Evolutionary conservation across 2,113 vertebrate genomes (phyloP).

Genomic region (Ginglymostoma cirratum): DNA sequence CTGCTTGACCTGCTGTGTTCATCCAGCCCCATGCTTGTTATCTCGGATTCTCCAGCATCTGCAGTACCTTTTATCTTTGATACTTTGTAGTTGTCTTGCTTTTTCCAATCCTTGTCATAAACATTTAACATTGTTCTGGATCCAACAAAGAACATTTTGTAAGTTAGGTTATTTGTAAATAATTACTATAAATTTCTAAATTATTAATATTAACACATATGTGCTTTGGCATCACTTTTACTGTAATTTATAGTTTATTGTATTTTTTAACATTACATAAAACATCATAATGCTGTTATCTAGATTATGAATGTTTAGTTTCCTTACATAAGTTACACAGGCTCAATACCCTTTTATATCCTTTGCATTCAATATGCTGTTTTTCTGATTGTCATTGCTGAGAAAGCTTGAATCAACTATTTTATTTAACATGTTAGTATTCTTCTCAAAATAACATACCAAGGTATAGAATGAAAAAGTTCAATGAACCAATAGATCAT

Average conservation of each 20-base stretch:
- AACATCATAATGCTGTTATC: not conserved
- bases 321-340: not conserved
- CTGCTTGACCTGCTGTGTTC: too few relatives aligned
- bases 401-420: not conserved
- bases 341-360: not conserved
- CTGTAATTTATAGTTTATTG: not conserved
- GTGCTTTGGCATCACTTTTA: not conserved
- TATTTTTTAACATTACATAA: not conserved
- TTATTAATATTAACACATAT: not conserved
- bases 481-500: not conserved
- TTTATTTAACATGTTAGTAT: not conserved
- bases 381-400: not conserved
- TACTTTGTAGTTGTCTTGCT: not conserved
- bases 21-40: too few relatives aligned
- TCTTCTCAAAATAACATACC: not conserved
- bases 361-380: slow-evolving; percentile 6
- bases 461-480: not conserved
- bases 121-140: not conserved
- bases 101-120: not conserved
- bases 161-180: not conserved
- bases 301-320: not conserved
- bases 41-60: too few relatives aligned
- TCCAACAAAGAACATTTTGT: not conserved
- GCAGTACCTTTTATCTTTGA: too few relatives aligned
- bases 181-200: not conserved